phyloP scores from a whole-genome alignment of 92 coral and sea anemone genomes.

The Umimayanthus chanpuru region DNA sequence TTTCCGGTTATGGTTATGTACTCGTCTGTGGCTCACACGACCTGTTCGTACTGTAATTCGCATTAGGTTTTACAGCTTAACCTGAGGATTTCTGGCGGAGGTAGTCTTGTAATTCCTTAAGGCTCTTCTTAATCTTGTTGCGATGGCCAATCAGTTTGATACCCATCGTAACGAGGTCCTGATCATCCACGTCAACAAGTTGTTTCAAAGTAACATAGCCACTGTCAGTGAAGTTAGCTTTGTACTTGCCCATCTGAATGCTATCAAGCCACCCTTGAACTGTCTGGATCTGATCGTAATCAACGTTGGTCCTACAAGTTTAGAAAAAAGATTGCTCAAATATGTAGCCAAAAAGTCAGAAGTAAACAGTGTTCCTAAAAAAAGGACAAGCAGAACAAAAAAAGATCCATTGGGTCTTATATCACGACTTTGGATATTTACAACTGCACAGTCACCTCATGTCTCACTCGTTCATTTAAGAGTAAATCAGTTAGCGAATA shows the following conservation, averaged over 20 bases:
- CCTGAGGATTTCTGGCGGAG: constrained; percentile 3
- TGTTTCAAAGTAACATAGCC: constrained; percentile 73
- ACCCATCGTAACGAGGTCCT: constrained; percentile 77
- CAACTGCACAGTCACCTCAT: too few relatives aligned
- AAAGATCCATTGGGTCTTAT: too few relatives aligned
- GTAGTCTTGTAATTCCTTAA: constrained; percentile 49
- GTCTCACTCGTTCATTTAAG: too few relatives aligned
- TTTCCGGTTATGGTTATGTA: not conserved
- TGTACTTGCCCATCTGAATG: constrained; percentile 91
- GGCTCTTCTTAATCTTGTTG: constrained; percentile 87
- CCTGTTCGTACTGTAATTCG: not conserved
- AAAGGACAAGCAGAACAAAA: too few relatives aligned
- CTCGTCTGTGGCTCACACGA: not conserved
- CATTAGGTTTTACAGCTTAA: too few relatives aligned
- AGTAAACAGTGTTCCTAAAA: too few relatives aligned
- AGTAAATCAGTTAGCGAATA: too few relatives aligned
- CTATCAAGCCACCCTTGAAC: constrained; percentile 84
- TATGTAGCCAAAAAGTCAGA: too few relatives aligned
- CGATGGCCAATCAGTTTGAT: constrained; percentile 93
- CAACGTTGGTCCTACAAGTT: constrained; percentile 66
- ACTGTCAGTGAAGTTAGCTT: constrained; percentile 67
- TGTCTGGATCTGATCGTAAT: constrained; percentile 62
- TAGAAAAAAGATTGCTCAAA: not conserved
- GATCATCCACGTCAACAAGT: constrained; percentile 69
- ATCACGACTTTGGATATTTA: too few relatives aligned